Conservation (phyloP, 2,797 vertebrate species). For the Tragopan temminckii region DNA sequence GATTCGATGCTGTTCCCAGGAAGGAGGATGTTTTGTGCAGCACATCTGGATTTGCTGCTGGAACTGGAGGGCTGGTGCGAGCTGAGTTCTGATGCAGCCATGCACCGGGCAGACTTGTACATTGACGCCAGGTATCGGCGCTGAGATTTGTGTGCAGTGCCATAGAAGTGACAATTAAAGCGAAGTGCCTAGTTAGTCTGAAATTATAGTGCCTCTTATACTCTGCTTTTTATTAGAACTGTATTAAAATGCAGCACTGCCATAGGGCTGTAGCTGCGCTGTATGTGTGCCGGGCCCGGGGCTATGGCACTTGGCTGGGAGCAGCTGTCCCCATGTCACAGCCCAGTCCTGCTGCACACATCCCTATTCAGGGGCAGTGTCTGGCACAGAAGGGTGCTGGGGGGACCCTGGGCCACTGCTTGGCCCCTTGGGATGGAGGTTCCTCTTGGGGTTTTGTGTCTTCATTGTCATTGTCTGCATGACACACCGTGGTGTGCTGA, state of each 20-base stretch:
- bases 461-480: background rate
- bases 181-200: conserved; percentile 45
- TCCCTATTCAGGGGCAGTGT: too few relatives aligned
- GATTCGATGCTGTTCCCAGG: background rate
- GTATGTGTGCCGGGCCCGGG: accelerated
- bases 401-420: background rate
- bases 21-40: background rate
- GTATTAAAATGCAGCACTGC: background rate
- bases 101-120: background rate
- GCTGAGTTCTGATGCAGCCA: background rate
- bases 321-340: background rate
- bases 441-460: background rate
- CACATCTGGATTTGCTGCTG: conserved; percentile 30
- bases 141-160: background rate
- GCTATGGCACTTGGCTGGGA: accelerated
- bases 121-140: background rate
- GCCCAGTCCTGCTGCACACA: accelerated
- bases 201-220: background rate
- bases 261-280: background rate
- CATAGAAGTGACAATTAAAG: conserved; percentile 40
- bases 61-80: background rate
- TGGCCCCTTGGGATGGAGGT: too few relatives aligned
- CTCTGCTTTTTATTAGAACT: background rate
- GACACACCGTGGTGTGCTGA: accelerated
- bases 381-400: background rate